Base-by-base conservation (phyloP, 1,140 invertebrate species). In the Lepidotrigona ventralis region DNA sequence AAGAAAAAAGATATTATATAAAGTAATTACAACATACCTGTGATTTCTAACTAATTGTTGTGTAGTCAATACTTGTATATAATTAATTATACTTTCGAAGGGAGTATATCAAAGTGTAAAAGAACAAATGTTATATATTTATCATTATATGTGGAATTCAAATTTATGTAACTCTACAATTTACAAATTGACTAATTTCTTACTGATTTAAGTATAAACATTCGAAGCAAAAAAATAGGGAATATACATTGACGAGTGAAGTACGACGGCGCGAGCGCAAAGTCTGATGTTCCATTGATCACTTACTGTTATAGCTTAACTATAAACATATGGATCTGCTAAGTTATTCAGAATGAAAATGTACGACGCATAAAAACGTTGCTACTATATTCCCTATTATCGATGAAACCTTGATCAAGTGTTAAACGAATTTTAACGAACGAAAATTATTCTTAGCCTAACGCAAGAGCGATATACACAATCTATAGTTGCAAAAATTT, bases 281-380 rank as follows among this genome's bases (percentile, higher is more conserved):
- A 76, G 75, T 86, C 71, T 69, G 84, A 86, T 64, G 81, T 84
- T 86, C 85, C 86, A 87, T 86, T 86, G 81, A 86, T 87, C 86
- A 85, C 60, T 74, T 73, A 71, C 74, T 70, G 69, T 73, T 83
- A 83, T 79, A 83, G 68, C 81, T 71, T 83, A 83, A 83, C 69
- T 83, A 83, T 83, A 83, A 83, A 83, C 82, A 83, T 83, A 83
- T 83, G 82, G 82, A 73, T 21, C 58, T 70, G 23, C 23, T 71
- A 78, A 83, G 56, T 78, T 78, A 83, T 78, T 83, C 54, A 54
- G 23, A 77, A 78, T 29, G 46, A 83, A 76, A 78, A 77, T 5
- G 54, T 78, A 70, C 56, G 66, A 78, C 75, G 74, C n/a, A 71
- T 68, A 83, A 83, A n/a, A 53, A 63, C 17, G 46, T 33, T 19